A percentile compares a stretch with the other conserved stretches of the same genome.
These are phyloP conservation scores for Meteorus cinctellus DNA, from an alignment of 2,888 invertebrate species.

Conservation along the genomic window DNA sequence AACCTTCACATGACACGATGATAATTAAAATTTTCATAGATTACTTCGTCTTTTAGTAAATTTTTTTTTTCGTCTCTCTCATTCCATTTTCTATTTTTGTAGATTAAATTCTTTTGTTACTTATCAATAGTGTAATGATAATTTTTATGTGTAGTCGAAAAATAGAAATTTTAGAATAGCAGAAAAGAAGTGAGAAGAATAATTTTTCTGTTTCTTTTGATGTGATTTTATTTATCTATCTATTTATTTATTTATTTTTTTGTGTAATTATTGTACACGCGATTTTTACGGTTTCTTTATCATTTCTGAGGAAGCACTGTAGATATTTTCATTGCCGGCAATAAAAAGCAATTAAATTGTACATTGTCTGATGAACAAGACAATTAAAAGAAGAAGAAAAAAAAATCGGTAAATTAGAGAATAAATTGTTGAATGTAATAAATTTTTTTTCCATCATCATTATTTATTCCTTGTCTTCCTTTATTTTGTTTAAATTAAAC, in stretches of 20 bases:
- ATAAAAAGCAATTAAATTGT: not conserved
- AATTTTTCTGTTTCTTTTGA: no score
- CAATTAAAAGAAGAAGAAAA: not conserved
- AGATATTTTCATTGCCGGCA: not conserved
- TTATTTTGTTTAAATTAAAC: no score
- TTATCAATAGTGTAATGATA: no score
- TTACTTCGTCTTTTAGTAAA: not conserved
- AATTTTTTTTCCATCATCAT: no score
- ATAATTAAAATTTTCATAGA: not conserved
- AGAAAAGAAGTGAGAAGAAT: no score
- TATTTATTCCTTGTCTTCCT: no score
- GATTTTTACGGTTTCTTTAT: not conserved
- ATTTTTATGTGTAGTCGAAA: no score
- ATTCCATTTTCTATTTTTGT: no score
- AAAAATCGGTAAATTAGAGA: not conserved
- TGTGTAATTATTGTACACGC: not conserved
- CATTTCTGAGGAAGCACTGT: not conserved
- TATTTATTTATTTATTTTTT: not conserved
- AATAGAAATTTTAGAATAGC: no score
- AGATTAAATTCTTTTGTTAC: no score
- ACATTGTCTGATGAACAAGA: not conserved
- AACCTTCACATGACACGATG: not conserved
- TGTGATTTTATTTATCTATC: not conserved
- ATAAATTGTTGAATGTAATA: constrained; percentile 24
- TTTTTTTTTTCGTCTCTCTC: not conserved